phyloP scores from a whole-genome alignment of 1,140 invertebrate genomes.

The Cepaea nemoralis region DNA sequence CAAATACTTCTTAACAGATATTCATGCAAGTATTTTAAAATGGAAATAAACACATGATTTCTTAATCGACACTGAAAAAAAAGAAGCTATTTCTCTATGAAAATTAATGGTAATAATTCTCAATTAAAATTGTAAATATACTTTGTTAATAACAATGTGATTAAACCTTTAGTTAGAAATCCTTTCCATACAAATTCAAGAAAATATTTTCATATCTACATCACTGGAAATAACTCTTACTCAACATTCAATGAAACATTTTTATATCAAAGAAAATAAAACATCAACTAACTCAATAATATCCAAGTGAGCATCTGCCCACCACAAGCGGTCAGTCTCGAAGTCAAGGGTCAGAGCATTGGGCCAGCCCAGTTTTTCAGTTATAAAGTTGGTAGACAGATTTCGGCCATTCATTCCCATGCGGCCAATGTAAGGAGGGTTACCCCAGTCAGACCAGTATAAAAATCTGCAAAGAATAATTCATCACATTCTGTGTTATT shows the following conservation, averaged over 20 bases:
- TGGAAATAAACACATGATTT: too few relatives aligned
- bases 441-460: conserved; percentile 96
- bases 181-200: too few relatives aligned
- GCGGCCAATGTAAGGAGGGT: conserved; percentile 94
- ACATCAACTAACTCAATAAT: conserved; percentile 86
- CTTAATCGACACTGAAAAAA: too few relatives aligned
- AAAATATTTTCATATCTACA: too few relatives aligned
- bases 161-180: too few relatives aligned
- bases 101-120: too few relatives aligned
- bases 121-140: too few relatives aligned
- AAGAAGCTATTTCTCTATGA: too few relatives aligned
- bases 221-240: neutral
- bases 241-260: neutral
- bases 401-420: conserved; percentile 97
- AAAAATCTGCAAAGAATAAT: conserved; percentile 78
- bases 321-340: conserved; percentile 87
- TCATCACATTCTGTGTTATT: too few relatives aligned
- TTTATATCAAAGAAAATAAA: neutral
- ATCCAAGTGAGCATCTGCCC: conserved; percentile 98
- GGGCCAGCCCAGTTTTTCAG: conserved; percentile 97
- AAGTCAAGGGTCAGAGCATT: conserved; percentile 98
- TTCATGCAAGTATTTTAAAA: too few relatives aligned
- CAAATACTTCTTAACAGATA: too few relatives aligned
- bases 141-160: too few relatives aligned
- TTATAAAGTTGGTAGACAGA: conserved; percentile 85